Base-by-base conservation (phyloP, 2,797 vertebrate genomes). In the Tapirus indicus region DNA sequence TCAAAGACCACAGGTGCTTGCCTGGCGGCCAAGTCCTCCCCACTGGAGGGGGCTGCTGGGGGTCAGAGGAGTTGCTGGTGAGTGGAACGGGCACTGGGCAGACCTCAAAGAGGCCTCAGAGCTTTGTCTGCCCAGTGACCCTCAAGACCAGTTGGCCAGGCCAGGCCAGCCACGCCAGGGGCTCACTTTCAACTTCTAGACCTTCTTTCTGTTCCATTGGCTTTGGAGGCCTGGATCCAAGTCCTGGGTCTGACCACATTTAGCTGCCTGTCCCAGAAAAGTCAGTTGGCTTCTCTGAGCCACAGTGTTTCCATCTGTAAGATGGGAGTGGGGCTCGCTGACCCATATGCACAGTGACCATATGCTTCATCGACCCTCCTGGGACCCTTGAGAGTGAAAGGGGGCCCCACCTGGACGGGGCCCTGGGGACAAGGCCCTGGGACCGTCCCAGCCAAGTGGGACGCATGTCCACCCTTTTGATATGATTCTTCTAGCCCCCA, bases 141-240 rank as follows among this genome's bases (percentile, higher is more conserved):
- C 69, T 60, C 44, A 35, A 60, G 69, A 17, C 32, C 47, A 4
- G 0, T 13, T 20, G 27, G 14, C 72, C 60, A 14, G 27, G 25
- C 32, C 17, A 1, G 41, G 13, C 41, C 13, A 10, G 0, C 38
- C 35, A 47, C 0, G 1, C 52, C 6, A 0, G 6, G 18, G 2
- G 7, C n/a, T 69, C 56, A 2, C n/a, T 72, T 71, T 62, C 0
- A 29, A 21, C 29, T 25, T 52, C 13, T 16, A 64, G 32, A 18
- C 9, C 14, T 20, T 47, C 79, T 27, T 8, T 4, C 44, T 52
- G 11, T 29, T 32, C 77, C 18, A 11, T 16, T 78, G 85, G 74
- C 1, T 23, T n/a, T 41, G 29, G 68, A 83, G 54, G 35, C 20
- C 74, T 4, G 4, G 69, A 11, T 38, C 27, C 21, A 23, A 82